Evolutionary conservation across 1,140 invertebrate species (phyloP).

Genomic region (Ips typographus): DNA sequence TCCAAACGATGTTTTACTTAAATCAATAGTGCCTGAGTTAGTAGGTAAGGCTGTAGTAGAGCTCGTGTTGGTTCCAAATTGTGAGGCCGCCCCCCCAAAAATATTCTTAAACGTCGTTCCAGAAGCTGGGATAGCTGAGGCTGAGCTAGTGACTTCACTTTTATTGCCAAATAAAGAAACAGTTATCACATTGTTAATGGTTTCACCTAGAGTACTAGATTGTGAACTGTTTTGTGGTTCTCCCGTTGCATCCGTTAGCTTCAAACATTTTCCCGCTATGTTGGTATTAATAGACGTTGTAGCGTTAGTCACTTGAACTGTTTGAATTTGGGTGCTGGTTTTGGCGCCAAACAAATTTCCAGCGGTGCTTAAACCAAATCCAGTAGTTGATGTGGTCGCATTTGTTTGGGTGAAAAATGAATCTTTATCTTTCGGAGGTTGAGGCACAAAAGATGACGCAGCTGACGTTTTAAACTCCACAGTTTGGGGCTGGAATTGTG

Average conservation of each 20-base stretch:
- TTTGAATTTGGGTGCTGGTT: neutral
- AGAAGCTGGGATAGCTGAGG: neutral
- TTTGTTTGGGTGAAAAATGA: neutral
- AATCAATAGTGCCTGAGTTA: too few species aligned
- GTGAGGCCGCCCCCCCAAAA: neutral
- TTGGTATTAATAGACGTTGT: neutral
- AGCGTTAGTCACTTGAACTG: neutral
- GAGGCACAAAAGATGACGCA: neutral
- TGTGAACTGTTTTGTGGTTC: neutral
- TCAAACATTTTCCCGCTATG: neutral
- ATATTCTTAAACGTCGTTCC: neutral
- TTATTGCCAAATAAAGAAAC: conserved; percentile 1
- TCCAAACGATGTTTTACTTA: too few species aligned
- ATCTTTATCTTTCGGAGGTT: neutral
- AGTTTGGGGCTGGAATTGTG: neutral
- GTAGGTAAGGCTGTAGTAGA: too few species aligned
- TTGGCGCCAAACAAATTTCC: neutral
- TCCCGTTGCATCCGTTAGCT: neutral
- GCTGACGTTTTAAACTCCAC: neutral
- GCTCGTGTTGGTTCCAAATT: too few species aligned
- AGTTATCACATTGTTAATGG: neutral
- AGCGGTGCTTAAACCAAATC: neutral
- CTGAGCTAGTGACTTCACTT: neutral
- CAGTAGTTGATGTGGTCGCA: neutral
- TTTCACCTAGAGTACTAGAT: too few species aligned